Evolutionary conservation across 2,113 vertebrate species (phyloP).

Genomic region (Oncorhynchus nerka): DNA sequence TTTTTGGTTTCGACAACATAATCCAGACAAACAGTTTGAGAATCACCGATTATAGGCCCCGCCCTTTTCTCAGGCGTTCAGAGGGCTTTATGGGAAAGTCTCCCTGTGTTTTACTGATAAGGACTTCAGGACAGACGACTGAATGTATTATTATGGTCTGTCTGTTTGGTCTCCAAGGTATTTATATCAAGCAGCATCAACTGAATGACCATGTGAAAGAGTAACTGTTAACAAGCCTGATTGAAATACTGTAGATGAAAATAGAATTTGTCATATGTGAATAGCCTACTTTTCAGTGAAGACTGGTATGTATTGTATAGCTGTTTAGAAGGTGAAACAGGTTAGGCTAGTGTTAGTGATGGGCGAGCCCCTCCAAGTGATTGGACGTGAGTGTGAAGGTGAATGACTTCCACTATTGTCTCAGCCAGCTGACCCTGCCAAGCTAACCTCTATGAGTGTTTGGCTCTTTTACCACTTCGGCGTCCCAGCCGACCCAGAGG

Average conservation of each 20-base stretch:
- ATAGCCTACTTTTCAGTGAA: no score
- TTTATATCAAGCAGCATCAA: not conserved
- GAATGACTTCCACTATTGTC: no score
- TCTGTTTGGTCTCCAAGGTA: not conserved
- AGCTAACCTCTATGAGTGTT: not conserved
- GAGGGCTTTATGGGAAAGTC: not conserved
- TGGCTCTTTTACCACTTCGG: slow-evolving; percentile 7
- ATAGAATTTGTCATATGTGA: no score
- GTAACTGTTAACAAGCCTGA: no score
- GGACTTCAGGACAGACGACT: slow-evolving; percentile 1
- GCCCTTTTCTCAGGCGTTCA: not conserved
- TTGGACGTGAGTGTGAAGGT: no score
- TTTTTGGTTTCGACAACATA: no score
- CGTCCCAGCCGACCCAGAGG: slow-evolving; percentile 39
- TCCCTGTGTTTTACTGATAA: slow-evolving; percentile 25
- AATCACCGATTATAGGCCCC: not conserved
- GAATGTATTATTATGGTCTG: not conserved
- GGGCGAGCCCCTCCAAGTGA: no score
- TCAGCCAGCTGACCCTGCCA: slow-evolving; percentile 8
- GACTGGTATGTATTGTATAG: no score
- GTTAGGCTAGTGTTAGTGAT: no score
- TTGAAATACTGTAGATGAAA: no score
- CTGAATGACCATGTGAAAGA: no score
- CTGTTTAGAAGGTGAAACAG: no score
- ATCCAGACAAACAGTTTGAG: not conserved